A percentile compares a stretch with the other conserved stretches of the same genome.
Evolutionary conservation across 2,888 invertebrate species (phyloP).

Genomic region (Himalopsyche kuldschensis): DNA sequence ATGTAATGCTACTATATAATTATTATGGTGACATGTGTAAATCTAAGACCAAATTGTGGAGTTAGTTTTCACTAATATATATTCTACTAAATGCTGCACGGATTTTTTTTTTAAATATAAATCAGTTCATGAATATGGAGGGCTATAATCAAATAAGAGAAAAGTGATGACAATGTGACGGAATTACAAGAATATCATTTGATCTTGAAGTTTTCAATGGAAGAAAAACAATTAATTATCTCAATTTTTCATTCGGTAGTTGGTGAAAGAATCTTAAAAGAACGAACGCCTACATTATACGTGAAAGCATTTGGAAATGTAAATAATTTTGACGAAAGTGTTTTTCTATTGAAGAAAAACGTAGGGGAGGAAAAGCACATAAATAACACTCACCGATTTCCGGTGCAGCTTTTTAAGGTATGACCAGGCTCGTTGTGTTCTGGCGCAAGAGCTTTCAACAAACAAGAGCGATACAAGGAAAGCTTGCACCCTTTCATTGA

Average conservation of each 20-base stretch:
- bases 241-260: not conserved
- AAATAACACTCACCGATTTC: not conserved
- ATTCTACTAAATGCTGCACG: too few relatives aligned
- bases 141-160: too few relatives aligned
- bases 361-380: not conserved
- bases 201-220: not conserved
- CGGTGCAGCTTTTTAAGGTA: not conserved
- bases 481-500: not conserved
- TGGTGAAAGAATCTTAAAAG: not conserved
- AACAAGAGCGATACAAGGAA: not conserved
- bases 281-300: not conserved
- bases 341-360: not conserved
- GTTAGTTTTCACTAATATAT: too few relatives aligned
- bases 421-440: not conserved
- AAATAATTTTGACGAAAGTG: conserved; percentile 1
- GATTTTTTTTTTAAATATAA: too few relatives aligned
- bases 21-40: too few relatives aligned
- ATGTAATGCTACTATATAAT: too few relatives aligned
- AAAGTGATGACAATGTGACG: too few relatives aligned
- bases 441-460: not conserved
- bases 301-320: not conserved
- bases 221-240: not conserved
- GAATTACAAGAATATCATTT: too few relatives aligned
- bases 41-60: too few relatives aligned
- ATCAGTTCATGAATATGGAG: too few relatives aligned